Evolutionary conservation across 2,888 invertebrate genomes (phyloP).

Genomic region (Ophion ventricosus): DNA sequence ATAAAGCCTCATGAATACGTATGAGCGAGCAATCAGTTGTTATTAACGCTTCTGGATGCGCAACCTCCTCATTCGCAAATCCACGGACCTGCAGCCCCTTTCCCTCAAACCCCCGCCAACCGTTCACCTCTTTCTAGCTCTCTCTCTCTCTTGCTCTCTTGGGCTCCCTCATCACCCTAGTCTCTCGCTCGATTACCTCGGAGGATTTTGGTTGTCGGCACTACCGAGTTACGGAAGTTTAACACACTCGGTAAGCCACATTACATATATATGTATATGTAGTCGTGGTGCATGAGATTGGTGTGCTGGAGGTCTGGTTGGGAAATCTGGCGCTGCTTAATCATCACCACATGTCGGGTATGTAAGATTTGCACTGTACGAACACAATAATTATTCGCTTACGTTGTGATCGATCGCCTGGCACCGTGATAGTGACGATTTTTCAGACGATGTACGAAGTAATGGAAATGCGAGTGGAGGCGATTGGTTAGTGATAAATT

Average conservation of each 20-base stretch:
- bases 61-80: constrained; percentile 44
- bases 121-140: constrained; percentile 13
- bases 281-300: constrained; percentile 11
- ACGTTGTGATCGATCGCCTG: not conserved
- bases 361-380: not conserved
- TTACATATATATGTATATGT: constrained; percentile 24
- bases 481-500: no score
- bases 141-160: constrained; percentile 14
- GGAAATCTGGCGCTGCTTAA: constrained; percentile 28
- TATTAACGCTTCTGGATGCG: constrained; percentile 56
- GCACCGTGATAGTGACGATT: not conserved
- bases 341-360: constrained; percentile 8
- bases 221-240: constrained; percentile 61
- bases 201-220: constrained; percentile 60
- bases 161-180: constrained; percentile 15
- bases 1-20: constrained; percentile 64
- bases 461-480: no score
- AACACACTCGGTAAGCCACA: constrained; percentile 58
- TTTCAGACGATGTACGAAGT: not conserved
- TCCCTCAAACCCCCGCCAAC: not conserved
- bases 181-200: constrained; percentile 56
- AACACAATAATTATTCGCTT: constrained; percentile 2
- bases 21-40: constrained; percentile 66
- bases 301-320: constrained; percentile 26
- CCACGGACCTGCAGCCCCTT: constrained; percentile 28